Conservation (phyloP, 2,113 vertebrate species). For the Seriola quinqueradiata region DNA sequence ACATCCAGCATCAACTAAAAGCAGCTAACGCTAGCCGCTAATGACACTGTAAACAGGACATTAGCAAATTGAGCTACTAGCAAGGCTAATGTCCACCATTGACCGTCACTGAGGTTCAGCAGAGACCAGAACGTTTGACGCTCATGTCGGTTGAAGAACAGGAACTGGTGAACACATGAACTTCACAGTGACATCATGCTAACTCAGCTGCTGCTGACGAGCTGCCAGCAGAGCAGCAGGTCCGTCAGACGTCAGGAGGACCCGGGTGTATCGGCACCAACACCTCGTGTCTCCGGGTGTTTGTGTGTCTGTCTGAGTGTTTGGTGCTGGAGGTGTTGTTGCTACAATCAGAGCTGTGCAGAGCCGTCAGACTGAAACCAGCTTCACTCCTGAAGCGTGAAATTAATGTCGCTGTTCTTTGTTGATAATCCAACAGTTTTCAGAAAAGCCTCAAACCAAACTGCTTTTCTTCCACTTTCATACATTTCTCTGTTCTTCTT, state of each 20-base stretch:
- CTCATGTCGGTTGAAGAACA: no score
- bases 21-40: not conserved
- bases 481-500: not conserved
- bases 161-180: no score
- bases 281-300: not conserved
- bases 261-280: no score
- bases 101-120: not conserved
- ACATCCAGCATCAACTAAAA: no score
- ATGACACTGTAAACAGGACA: not conserved
- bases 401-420: conserved; percentile 63
- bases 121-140: no score
- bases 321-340: conserved; percentile 41
- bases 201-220: no score
- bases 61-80: not conserved
- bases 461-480: not conserved
- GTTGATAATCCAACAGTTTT: conserved; percentile 56
- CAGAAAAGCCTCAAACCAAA: conserved; percentile 53
- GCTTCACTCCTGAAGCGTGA: conserved; percentile 49
- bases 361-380: conserved; percentile 17
- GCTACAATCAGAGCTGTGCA: conserved; percentile 22
- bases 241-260: no score
- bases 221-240: no score
- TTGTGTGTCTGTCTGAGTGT: not conserved
- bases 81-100: not conserved
- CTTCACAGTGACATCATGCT: no score